A percentile compares a stretch with the other conserved stretches of the same genome.
Evolutionary conservation across 2,797 vertebrate genomes (phyloP).

Genomic region (Gastrophryne carolinensis): DNA sequence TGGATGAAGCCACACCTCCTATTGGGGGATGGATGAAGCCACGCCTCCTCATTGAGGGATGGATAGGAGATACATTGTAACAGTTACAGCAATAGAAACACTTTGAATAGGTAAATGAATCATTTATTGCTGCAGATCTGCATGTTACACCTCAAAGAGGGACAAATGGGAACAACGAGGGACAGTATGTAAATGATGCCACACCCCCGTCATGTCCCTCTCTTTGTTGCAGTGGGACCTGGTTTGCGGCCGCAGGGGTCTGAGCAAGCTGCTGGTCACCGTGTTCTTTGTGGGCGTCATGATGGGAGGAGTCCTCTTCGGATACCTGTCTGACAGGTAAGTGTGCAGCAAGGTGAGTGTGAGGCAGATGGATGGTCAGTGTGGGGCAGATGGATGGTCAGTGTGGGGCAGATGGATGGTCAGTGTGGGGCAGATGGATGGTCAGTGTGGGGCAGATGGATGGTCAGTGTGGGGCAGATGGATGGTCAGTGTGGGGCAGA

Average conservation of each 20-base stretch:
- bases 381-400: neutral
- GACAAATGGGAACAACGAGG: too few species aligned
- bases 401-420: neutral
- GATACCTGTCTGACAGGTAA: constrained; percentile 28
- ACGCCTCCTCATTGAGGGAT: too few species aligned
- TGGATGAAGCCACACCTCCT: too few species aligned
- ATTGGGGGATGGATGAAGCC: too few species aligned
- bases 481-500: neutral
- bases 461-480: neutral
- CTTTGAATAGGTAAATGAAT: too few species aligned
- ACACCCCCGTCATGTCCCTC: neutral
- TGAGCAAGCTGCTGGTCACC: constrained; percentile 73
- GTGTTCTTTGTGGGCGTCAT: constrained; percentile 2
- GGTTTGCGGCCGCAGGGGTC: constrained; percentile 74
- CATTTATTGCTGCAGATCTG: too few species aligned
- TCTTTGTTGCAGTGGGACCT: constrained; percentile 77
- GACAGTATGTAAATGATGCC: too few species aligned
- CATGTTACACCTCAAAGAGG: too few species aligned
- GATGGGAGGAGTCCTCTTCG: neutral
- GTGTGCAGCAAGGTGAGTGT: neutral
- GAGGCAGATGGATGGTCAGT: neutral
- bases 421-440: neutral
- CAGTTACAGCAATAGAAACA: too few species aligned
- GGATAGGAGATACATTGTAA: too few species aligned
- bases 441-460: neutral